Evolutionary conservation across 2,113 vertebrate genomes (phyloP), one percentile per base, ranked within the genome.

Genomic region (Corydoras maculifer): DNA sequence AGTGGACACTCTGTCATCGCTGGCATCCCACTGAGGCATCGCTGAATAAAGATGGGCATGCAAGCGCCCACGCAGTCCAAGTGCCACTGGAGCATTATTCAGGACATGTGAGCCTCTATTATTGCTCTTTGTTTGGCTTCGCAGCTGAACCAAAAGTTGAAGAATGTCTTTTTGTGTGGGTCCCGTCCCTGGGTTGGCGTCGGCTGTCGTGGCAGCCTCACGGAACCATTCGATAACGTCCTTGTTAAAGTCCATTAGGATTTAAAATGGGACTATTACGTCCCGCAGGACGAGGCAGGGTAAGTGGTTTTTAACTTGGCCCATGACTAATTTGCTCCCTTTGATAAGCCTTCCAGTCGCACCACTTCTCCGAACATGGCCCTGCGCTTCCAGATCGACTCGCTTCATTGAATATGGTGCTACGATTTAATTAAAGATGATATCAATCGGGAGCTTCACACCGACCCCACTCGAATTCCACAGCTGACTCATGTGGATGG

Each of bases 1-100:
- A 88, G 82, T 70, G 77, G 65, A 69, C 58, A 64, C 82, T 82
- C 75, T 84, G 84, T 87, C 78, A 79, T 68, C 29, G 68, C 29
- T 48, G 67, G 69, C 73, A 62, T 69, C 66, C 75, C 68, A 66
- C 69, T 75, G 78, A 81, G 60, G 59, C 75, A 68, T 75, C 73
- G 61, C 59, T 75, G 73, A 81, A 70, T 80, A 58, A 77, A 78
- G 31, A 60, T 72, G 73, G 72, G 73, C 74, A 78, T 84, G 70
- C 68, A 68, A 69, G 75, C 65, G 31, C 72, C 81, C 78, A 81
- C 78, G 35, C 63, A 58, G 31, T 31, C 25, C 58, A 12, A 18
- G 32, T 35, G 50, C 75, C 58, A 31, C 58, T 29, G 70, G 65
- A 59, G 72, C 77, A 79, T 68, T 72, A 68, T 72, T 73, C 68